phyloP scores from a whole-genome alignment of 2,797 vertebrate genomes.

The Thamnophis elegans region DNA sequence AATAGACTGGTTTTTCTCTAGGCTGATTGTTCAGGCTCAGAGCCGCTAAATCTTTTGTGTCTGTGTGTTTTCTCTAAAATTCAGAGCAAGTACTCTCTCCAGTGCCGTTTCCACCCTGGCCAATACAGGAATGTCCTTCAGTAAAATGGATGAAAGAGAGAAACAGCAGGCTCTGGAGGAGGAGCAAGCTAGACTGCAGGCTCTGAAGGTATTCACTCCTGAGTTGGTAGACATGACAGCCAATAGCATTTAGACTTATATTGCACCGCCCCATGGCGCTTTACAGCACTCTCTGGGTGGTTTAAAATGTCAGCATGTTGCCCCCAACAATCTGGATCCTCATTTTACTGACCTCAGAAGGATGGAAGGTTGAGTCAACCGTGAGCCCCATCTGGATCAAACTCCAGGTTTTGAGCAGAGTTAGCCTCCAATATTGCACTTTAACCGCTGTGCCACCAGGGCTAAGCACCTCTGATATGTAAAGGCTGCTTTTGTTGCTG shows the following conservation, averaged over 20 bases:
- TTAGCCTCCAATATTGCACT: not conserved
- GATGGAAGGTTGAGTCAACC: not conserved
- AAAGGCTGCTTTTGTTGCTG: not conserved
- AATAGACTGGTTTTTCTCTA: not conserved
- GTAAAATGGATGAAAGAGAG: constrained; percentile 90
- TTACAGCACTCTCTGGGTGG: not conserved
- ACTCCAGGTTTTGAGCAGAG: not conserved
- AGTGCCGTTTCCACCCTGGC: constrained; percentile 89
- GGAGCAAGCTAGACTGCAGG: constrained; percentile 86
- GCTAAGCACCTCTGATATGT: not conserved
- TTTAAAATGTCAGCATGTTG: not conserved
- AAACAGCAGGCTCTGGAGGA: constrained; percentile 89
- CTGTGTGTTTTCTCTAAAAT: not conserved
- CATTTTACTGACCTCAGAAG: not conserved
- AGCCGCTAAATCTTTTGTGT: not conserved
- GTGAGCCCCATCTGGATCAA: not conserved
- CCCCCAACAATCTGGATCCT: not conserved
- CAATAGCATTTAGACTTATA: not conserved
- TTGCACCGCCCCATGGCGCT: not conserved
- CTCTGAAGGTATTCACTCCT: constrained; percentile 79
- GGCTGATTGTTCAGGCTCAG: not conserved
- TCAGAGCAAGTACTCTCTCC: constrained; percentile 87
- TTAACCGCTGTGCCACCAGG: not conserved
- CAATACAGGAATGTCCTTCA: constrained; percentile 90
- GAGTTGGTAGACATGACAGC: not conserved